A percentile compares a stretch with the other conserved stretches of the same genome.
Conservation (phyloP, 1,140 invertebrate genomes). For the Rhyacophila brunnea region DNA sequence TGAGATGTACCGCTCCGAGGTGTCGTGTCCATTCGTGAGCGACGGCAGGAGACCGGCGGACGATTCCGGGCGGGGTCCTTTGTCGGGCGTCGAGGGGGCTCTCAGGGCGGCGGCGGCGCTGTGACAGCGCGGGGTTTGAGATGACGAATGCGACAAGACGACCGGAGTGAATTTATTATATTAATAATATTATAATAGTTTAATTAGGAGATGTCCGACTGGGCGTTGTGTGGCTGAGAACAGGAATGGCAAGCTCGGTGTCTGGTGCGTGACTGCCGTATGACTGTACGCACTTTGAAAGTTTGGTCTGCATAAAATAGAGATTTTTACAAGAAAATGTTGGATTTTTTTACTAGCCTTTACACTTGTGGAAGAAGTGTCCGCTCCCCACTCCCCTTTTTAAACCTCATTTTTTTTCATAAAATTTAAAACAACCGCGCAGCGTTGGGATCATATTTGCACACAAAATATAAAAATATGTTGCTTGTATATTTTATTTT, state of each 20-base stretch:
- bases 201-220: slow-evolving; percentile 33
- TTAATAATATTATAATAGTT: slow-evolving; percentile 36
- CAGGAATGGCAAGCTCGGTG: slow-evolving; percentile 20
- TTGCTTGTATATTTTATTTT: no score
- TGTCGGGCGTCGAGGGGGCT: no score
- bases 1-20: no score
- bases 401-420: background rate
- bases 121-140: slow-evolving; percentile 12
- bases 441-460: no score
- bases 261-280: slow-evolving; percentile 19
- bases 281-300: slow-evolving; percentile 28
- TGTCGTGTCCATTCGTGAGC: no score
- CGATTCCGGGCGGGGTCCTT: no score
- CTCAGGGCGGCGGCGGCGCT: slow-evolving; percentile 1
- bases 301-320: slow-evolving; percentile 24
- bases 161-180: slow-evolving; percentile 30
- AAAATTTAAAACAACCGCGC: no score
- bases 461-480: no score
- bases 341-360: slow-evolving; percentile 27
- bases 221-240: slow-evolving; percentile 27
- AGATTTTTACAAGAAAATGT: slow-evolving; percentile 22
- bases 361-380: slow-evolving; percentile 11
- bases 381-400: background rate
- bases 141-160: slow-evolving; percentile 23
- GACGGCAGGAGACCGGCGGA: no score